A percentile compares a stretch with the other conserved stretches of the same genome.
phyloP scores from a whole-genome alignment of 2,888 invertebrate species.

The Galerucella calmariensis region DNA sequence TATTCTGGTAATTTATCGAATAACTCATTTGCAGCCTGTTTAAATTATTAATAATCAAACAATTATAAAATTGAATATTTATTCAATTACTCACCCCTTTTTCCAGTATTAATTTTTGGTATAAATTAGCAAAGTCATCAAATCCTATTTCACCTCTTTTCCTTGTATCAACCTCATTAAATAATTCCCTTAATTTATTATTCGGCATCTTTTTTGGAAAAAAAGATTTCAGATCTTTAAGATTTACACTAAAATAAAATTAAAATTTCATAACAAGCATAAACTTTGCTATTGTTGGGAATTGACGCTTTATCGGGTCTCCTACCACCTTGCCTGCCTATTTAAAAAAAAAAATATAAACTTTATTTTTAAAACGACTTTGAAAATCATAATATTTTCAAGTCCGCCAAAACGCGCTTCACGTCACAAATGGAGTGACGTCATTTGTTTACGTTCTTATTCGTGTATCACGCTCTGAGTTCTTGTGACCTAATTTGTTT shows the following conservation, averaged over 20 bases:
- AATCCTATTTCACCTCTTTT: constrained; percentile 86
- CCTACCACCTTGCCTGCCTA: too few relatives aligned
- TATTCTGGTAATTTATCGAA: constrained; percentile 73
- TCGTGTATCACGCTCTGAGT: too few relatives aligned
- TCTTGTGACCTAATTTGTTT: too few relatives aligned
- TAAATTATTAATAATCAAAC: constrained; percentile 14
- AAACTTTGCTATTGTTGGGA: too few relatives aligned
- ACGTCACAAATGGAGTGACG: too few relatives aligned
- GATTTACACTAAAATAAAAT: constrained; percentile 72
- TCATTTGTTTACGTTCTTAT: too few relatives aligned
- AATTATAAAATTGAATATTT: not conserved
- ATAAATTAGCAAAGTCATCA: constrained; percentile 87
- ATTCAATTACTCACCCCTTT: constrained; percentile 72
- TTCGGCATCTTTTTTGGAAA: constrained; percentile 90
- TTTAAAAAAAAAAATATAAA: too few relatives aligned
- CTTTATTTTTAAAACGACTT: too few relatives aligned
- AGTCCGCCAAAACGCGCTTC: too few relatives aligned
- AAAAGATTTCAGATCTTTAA: constrained; percentile 92
- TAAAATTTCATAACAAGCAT: not conserved
- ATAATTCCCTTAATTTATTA: constrained; percentile 82
- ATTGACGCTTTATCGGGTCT: too few relatives aligned
- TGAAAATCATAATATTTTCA: too few relatives aligned
- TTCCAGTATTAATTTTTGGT: constrained; percentile 86
- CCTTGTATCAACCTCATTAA: constrained; percentile 86
- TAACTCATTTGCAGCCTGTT: constrained; percentile 73